Base-by-base conservation (phyloP, 2,888 invertebrate genomes). In the Tillus elongatus region DNA sequence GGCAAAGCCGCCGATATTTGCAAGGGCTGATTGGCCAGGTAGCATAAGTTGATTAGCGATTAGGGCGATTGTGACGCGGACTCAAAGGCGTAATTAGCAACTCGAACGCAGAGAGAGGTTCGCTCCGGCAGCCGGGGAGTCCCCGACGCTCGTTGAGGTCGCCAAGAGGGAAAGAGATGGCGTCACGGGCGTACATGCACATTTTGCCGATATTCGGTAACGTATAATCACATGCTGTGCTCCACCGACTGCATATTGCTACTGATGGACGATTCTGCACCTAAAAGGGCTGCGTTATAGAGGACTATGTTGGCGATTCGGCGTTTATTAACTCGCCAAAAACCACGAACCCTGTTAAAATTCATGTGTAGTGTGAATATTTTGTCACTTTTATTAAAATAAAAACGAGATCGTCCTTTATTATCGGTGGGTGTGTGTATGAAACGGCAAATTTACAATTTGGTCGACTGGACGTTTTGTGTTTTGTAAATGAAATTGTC, bases 21-120 rank as follows among this genome's bases (percentile, higher is more conserved):
- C 54, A 42, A 47, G 53, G 52, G 45, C 50, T 61, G 61, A 62
- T 62, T 63, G 63, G 61, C 60, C 63, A 63, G 64, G 61, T 62
- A 61, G 62, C 57, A 61, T 63, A 64, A 64, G 60, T 63, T 64
- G 64, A 65, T 63, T 65, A 64, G 63, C 59, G 64, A 65, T 64
- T 65, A 63, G 62, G 58, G 59, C 58, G 63, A 63, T 64, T 64
- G 62, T 64, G 61, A 63, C 61, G 63, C 61, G 57, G 55, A 57
- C 58, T 63, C 64, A 62, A 65, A 63, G 61, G 60, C 57, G 58
- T 63, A 64, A 64, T 65, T 64, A 64, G 56, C 57, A 56, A 47
- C 49, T 51, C 53, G 51, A 45, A 50, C 48, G 51, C 46, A 49
- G 54, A 51, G 50, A 50, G 52, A 52, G 47, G 29, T 36, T 32